These are phyloP conservation scores for Melopsittacus undulatus DNA, from an alignment of 2,797 vertebrate species.

Conservation along the genomic window DNA sequence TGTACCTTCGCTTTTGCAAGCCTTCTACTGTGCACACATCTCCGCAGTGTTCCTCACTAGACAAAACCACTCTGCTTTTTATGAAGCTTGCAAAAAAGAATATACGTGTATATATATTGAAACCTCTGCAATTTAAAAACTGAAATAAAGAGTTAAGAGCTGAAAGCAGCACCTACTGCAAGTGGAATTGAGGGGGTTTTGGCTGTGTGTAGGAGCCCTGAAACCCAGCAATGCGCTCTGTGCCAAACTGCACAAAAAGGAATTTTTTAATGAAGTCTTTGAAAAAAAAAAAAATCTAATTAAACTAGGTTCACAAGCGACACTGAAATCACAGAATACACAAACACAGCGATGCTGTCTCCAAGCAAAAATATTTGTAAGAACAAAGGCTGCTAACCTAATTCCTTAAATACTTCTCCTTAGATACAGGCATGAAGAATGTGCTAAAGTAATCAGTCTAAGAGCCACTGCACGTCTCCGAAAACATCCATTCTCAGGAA, in stretches of 20 bases:
- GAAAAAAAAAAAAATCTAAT: background rate
- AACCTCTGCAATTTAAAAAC: background rate
- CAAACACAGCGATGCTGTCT: conserved; percentile 17
- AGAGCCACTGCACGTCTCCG: conserved; percentile 15
- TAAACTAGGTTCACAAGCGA: background rate
- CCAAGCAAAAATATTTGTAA: conserved; percentile 52
- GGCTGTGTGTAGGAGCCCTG: background rate
- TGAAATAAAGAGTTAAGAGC: background rate
- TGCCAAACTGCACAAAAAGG: background rate
- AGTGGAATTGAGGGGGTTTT: background rate
- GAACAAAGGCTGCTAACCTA: conserved; percentile 47
- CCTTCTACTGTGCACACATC: background rate
- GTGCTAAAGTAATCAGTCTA: conserved; percentile 43
- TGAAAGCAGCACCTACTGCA: background rate
- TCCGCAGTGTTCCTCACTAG: background rate
- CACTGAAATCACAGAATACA: conserved; percentile 7
- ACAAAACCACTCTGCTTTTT: background rate
- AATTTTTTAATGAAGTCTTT: background rate
- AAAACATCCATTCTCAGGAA: conserved; percentile 50
- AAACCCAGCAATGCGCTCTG: background rate
- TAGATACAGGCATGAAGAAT: conserved; percentile 56
- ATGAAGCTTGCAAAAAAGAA: background rate
- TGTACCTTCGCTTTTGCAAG: background rate
- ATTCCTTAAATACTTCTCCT: conserved; percentile 61
- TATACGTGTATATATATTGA: background rate